Percentiles rank a stretch among this genome's conserved stretches.
phyloP scores from a whole-genome alignment of 2,797 vertebrate species.

The Chrosomus eos region DNA sequence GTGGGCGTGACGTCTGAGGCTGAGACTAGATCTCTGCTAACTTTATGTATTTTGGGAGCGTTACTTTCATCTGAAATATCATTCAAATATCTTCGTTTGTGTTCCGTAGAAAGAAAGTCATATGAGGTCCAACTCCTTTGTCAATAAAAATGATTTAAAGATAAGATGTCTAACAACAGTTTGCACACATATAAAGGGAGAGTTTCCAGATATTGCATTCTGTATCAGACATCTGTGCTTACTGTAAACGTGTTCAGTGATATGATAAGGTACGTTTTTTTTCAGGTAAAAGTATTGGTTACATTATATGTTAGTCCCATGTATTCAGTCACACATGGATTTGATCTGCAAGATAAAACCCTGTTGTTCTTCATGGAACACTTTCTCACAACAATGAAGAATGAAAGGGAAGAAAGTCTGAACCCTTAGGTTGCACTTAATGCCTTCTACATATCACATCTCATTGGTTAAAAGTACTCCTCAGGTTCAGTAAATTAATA shows the following conservation, averaged over 20 bases:
- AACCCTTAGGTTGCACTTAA: slow-evolving; percentile 41
- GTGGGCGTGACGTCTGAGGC: too few species aligned
- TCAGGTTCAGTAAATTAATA: slow-evolving; percentile 53
- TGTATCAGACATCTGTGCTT: background rate
- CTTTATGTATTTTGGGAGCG: background rate
- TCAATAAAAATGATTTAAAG: background rate
- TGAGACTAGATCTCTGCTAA: background rate
- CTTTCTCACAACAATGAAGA: slow-evolving; percentile 35
- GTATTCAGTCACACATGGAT: slow-evolving; percentile 13
- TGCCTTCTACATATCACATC: slow-evolving; percentile 46
- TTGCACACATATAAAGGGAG: background rate
- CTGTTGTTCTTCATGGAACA: slow-evolving; percentile 25
- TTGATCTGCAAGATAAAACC: slow-evolving; percentile 29
- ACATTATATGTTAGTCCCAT: background rate
- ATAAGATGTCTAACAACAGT: background rate
- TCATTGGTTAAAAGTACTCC: slow-evolving; percentile 52
- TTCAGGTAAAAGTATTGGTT: background rate
- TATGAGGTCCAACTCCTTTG: background rate
- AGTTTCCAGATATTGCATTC: background rate
- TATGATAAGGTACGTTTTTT: background rate
- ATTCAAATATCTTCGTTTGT: background rate
- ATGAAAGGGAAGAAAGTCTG: slow-evolving; percentile 43
- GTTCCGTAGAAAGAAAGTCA: background rate
- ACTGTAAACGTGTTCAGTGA: background rate
- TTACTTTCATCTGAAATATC: background rate